Conservation (phyloP, 2,888 invertebrate species). For the Morpho helenor region DNA sequence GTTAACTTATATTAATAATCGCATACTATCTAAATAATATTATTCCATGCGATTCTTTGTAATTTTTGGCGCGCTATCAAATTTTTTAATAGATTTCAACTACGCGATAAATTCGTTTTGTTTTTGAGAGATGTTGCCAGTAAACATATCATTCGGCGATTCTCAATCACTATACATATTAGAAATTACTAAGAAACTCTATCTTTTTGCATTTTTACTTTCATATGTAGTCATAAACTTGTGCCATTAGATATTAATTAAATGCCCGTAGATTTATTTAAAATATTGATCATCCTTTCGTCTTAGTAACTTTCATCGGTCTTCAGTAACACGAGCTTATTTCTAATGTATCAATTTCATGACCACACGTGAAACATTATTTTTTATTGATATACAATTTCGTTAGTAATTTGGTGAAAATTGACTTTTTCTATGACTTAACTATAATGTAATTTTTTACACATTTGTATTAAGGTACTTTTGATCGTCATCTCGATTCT, state of each 20-base stretch:
- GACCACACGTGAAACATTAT: conserved; percentile 30
- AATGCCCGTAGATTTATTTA: no score
- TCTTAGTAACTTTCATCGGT: neutral
- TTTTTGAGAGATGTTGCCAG: conserved; percentile 71
- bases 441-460: conserved; percentile 22
- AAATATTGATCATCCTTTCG: no score
- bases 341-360: conserved; percentile 20
- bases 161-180: conserved; percentile 53
- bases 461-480: conserved; percentile 22
- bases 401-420: conserved; percentile 36
- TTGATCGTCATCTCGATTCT: conserved; percentile 13
- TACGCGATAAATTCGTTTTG: conserved; percentile 70
- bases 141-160: conserved; percentile 76
- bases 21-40: conserved; percentile 13
- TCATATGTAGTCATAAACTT: conserved; percentile 32
- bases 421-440: conserved; percentile 34
- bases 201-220: conserved; percentile 22
- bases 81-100: conserved; percentile 35
- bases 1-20: conserved; percentile 8
- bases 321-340: conserved; percentile 9
- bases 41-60: conserved; percentile 21
- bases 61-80: conserved; percentile 30
- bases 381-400: conserved; percentile 19
- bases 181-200: conserved; percentile 32
- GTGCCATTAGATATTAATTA: conserved; percentile 8